Base-by-base conservation (phyloP, 2,888 invertebrate species). In the Drosophila anomalipes region DNA sequence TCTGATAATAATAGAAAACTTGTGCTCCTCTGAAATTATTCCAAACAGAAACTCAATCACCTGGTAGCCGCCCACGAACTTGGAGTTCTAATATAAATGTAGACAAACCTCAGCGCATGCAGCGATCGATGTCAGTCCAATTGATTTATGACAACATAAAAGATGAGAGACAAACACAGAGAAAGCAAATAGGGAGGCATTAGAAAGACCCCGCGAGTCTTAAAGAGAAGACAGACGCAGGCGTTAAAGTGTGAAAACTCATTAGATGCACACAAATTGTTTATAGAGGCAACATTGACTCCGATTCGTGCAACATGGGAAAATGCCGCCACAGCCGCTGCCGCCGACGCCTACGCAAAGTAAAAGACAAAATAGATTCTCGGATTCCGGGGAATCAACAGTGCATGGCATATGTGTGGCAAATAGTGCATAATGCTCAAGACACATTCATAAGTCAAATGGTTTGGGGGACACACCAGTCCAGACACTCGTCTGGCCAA, bases 241-340 rank as follows among this genome's bases (percentile, higher is more conserved):
- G 83, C 83, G 87, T 73, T 85, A 83, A 84, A 77, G 88, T 84
- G 84, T 87, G 87, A 87, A 84, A 84, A 87, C 83, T 84, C 85
- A 84, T 84, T 84, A 87, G 85, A 87, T 52, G 80, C 79, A 70
- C 83, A 81, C 84, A 84, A 84, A 81, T 84, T 84, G 87, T 85
- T 85, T 85, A 87, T 81, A 69, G 75, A 59, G 53, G 56, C 52
- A 70, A 63, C 62, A 72, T 74, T 76, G 65, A 54, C 41, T 26
- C 14, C 30, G 62, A 52, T 28, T 47, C 53, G 22, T 44, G 53
- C 22, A 58, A 58, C 57, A 64, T 53, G 70, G 44, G 64, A 64
- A 57, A 35, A 44, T 56, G 49, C 32, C 16, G 41, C 28, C 35
- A 16, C 16, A n/a, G 57, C 39, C 57, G 14, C n/a, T n/a, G 54